Evolutionary conservation across 2,113 vertebrate species (phyloP).

Genomic region (Proterorhinus semilunaris): DNA sequence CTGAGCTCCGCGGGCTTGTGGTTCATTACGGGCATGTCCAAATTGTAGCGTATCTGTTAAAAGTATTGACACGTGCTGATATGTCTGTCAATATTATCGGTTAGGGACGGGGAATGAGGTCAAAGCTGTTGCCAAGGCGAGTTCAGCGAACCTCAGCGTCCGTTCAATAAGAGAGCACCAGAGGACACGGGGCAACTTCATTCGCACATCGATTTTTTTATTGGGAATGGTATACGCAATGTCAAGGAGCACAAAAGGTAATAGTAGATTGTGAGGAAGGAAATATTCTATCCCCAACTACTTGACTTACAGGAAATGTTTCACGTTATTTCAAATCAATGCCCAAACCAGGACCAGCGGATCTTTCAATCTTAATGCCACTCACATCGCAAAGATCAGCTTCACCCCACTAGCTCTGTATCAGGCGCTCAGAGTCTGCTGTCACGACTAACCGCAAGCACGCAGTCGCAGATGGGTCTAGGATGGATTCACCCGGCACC

Average conservation of each 20-base stretch:
- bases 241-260: not conserved
- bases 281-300: not conserved
- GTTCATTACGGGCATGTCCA: conserved; percentile 19
- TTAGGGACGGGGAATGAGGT: conserved; percentile 40
- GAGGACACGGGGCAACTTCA: conserved; percentile 14
- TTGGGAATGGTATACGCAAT: not conserved
- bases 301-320: not conserved
- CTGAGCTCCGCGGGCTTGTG: conserved; percentile 10
- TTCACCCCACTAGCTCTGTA: conserved; percentile 21
- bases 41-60: conserved; percentile 27
- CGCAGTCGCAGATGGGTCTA: conserved; percentile 64
- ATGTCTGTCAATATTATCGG: conserved; percentile 49
- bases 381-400: conserved; percentile 1
- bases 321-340: not conserved
- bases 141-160: conserved; percentile 44
- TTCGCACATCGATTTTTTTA: conserved; percentile 11
- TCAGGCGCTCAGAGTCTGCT: conserved; percentile 26
- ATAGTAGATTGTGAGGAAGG: not conserved
- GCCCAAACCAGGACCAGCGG: not conserved
- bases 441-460: conserved; percentile 56
- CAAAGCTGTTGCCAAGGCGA: conserved; percentile 58
- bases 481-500: conserved; percentile 63
- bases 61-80: conserved; percentile 31
- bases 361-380: not conserved
- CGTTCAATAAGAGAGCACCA: conserved; percentile 36